Conservation (phyloP, 2,888 invertebrate genomes). For the Cephus sareptanus region DNA sequence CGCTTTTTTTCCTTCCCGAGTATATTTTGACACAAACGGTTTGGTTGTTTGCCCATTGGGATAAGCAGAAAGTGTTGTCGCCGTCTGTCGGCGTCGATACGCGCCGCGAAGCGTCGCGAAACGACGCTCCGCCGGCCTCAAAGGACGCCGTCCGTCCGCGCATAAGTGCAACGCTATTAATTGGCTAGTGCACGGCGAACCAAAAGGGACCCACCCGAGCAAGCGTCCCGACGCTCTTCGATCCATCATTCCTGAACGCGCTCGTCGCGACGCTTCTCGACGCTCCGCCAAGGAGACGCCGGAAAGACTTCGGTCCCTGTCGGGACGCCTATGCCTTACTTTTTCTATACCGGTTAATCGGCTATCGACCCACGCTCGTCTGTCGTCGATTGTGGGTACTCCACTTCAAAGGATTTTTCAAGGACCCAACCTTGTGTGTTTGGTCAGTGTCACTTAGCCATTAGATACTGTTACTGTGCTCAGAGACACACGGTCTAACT, state of each 20-base stretch:
- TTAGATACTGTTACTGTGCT: neutral
- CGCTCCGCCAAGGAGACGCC: neutral
- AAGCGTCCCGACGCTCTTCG: neutral
- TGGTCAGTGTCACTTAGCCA: neutral
- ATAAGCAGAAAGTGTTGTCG: constrained; percentile 41
- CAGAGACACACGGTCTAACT: neutral
- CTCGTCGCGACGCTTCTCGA: neutral
- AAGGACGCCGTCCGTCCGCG: constrained; percentile 35
- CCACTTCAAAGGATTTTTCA: neutral
- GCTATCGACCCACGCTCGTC: neutral
- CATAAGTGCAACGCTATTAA: constrained; percentile 38
- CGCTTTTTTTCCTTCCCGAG: constrained; percentile 28
- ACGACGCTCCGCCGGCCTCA: constrained; percentile 41
- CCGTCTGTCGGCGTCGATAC: constrained; percentile 57
- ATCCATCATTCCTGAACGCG: neutral
- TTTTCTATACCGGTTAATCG: neutral
- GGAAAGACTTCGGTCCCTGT: neutral
- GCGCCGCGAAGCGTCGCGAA: constrained; percentile 56
- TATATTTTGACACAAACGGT: constrained; percentile 44
- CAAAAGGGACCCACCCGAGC: neutral
- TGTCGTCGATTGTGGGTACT: neutral
- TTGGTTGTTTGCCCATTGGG: constrained; percentile 37
- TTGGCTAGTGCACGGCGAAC: constrained; percentile 22
- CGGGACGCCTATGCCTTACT: neutral
- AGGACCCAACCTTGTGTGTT: neutral